Base-by-base conservation (phyloP, 2,113 vertebrate genomes). In the Colistium nudipinnis region DNA sequence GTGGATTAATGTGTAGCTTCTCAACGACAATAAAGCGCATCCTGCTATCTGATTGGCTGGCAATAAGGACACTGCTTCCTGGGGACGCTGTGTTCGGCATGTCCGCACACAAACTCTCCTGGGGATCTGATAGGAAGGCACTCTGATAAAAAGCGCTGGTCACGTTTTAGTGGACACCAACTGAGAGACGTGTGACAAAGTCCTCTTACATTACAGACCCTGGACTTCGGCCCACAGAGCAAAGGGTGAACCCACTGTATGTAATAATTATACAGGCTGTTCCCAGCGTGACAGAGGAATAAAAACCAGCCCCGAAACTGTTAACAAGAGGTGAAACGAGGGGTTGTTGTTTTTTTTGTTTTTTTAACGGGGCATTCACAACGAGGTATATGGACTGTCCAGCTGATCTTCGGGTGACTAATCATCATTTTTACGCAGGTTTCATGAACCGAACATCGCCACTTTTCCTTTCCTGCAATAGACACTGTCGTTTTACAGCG, bases 1-100 rank as follows among this genome's bases (percentile, higher is more conserved):
- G 49, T 76, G 83, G 90, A 87, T 92, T 92, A 91, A 92, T 92
- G 65, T 92, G 86, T 91, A 91, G 89, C 88, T 45, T 47, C 41
- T 38, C 19, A 33, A 62, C 55, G 22, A 84, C 81, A 83, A 86
- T 92, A 92, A 92, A 92, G 81, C 60, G 43, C 19, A 54, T 20
- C 33, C 38, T 28, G 60, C 70, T 68, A 72, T 88, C 86, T 88
- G 56, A 84, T 76, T 85, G 77, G 74, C 75, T 76, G 51, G n/a
- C 62, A 57, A 81, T 80, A 82, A 72, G 60, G 65, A 72, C 63
- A 55, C 77, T 69, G 61, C 79, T 88, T 89, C 81, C 83, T 87
- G 61, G 39, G 74, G 74, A 85, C 69, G 52, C 59, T 51, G 43
- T 72, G 83, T 88, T 82, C 75, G 77, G 47, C 17, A 30, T 86